A percentile compares a stretch with the other conserved stretches of the same genome.
Evolutionary conservation across 2,888 invertebrate species (phyloP).

Genomic region (Loripinus fragilis): DNA sequence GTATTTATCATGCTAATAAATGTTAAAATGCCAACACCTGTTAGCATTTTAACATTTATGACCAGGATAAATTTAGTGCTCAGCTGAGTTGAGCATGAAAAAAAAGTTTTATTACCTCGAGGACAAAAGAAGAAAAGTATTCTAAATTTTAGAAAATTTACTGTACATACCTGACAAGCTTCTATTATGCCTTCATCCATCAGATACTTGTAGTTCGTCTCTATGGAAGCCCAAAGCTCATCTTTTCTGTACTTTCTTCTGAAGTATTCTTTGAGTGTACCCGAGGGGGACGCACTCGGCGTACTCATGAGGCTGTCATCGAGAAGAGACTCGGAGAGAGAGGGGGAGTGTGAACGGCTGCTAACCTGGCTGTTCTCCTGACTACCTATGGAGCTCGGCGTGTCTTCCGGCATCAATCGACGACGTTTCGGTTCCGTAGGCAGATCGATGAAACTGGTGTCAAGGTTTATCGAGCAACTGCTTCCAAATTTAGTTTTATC

Average conservation of each 20-base stretch:
- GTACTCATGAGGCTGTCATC: constrained; percentile 73
- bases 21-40: too few species aligned
- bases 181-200: constrained; percentile 97
- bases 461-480: constrained; percentile 53
- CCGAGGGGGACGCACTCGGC: constrained; percentile 72
- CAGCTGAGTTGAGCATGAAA: too few species aligned
- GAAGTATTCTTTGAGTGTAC: constrained; percentile 75
- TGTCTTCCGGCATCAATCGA: constrained; percentile 69
- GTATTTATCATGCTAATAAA: too few species aligned
- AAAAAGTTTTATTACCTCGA: too few species aligned
- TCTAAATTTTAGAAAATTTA: too few species aligned
- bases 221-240: constrained; percentile 95
- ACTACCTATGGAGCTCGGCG: constrained; percentile 63
- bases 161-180: constrained; percentile 88
- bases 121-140: too few species aligned
- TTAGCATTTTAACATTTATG: too few species aligned
- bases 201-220: constrained; percentile 96
- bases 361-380: constrained; percentile 66
- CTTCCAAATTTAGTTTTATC: constrained; percentile 52
- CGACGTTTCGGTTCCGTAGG: constrained; percentile 75
- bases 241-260: constrained; percentile 86
- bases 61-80: too few species aligned
- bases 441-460: constrained; percentile 56
- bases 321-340: constrained; percentile 59
- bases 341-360: constrained; percentile 76